Base-by-base conservation (phyloP, 2,888 invertebrate genomes). In the Pantelozetes paolii region DNA sequence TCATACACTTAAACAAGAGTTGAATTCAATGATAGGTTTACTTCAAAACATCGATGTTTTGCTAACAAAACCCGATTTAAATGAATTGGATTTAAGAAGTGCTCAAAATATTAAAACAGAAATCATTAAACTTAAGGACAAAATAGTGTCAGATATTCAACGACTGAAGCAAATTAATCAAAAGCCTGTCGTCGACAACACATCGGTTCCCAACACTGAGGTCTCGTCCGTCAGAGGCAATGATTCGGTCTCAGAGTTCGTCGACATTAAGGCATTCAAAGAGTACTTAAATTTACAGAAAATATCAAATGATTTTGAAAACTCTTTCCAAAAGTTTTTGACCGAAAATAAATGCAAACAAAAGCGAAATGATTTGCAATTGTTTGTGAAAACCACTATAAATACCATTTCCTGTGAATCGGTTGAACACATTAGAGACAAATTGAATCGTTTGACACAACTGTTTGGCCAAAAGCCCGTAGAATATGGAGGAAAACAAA, bases 311-410 rank as follows among this genome's bases (percentile, higher is more conserved):
- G 82, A 84, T 71, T 88, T 88, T 82, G 85, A 86, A 78, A 83
- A 84, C 57, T 84, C 83, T 69, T 88, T 88, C 76, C 5, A 73
- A 20, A n/a, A 9, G 8, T 40, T 67, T 67, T 2, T 40, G 2
- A 42, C 1, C 15, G 67, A 67, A 40, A 13, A 11, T 11, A 40
- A 23, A 40, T 67, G 20, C 30, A 67, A 93, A 81, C 89, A 89
- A 80, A 90, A 90, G 81, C 86, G 89, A 79, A 90, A 91, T 82
- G 90, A 91, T 77, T 80, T 83, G 8, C 82, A 91, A 81, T 93
- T 92, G 82, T 90, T 91, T 72, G 89, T 94, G 3, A 94, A 91
- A 81, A 89, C 89, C 71, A 91, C 93, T 2, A 87, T 94, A 0
- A 95, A 95, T 84, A 88, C 92, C 11, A 88, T 95, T 74, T 90